Conservation (phyloP, 2,113 vertebrate genomes). For the Marcusenius ussheri region DNA sequence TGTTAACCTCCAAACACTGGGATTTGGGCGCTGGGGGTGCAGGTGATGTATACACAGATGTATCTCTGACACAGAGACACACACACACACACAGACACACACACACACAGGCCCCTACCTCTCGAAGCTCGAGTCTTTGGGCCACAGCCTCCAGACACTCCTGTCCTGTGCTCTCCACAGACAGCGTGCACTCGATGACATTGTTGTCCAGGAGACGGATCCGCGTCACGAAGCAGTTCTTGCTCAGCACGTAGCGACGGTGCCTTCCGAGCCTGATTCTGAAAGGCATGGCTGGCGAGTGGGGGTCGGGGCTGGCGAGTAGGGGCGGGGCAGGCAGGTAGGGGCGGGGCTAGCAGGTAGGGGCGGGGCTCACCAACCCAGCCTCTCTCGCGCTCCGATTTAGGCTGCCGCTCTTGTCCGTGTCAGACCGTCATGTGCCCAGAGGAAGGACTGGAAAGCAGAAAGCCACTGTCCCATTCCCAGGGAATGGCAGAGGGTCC, state of each 20-base stretch:
- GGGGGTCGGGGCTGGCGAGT: constrained; percentile 12
- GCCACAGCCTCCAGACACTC: constrained; percentile 94
- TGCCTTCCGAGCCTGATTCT: constrained; percentile 83
- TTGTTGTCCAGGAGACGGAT: constrained; percentile 85
- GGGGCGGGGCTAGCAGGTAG: not conserved
- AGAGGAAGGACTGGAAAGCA: constrained; percentile 54
- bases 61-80: not conserved
- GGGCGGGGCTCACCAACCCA: constrained; percentile 36
- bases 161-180: constrained; percentile 89
- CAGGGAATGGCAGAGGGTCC: constrained; percentile 40
- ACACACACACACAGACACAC: not conserved
- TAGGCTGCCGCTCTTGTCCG: constrained; percentile 35
- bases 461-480: constrained; percentile 62
- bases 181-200: constrained; percentile 88
- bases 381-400: constrained; percentile 47
- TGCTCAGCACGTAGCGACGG: constrained; percentile 91
- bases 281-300: constrained; percentile 80
- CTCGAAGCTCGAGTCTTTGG: constrained; percentile 86
- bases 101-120: constrained; percentile 61
- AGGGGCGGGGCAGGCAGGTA: not conserved
- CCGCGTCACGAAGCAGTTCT: constrained; percentile 92
- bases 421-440: constrained; percentile 41
- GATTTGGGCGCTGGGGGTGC: too few relatives aligned
- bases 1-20: too few relatives aligned
- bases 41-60: too few relatives aligned